phyloP scores from a whole-genome alignment of 1,140 invertebrate species.

The Pectinophora gossypiella region DNA sequence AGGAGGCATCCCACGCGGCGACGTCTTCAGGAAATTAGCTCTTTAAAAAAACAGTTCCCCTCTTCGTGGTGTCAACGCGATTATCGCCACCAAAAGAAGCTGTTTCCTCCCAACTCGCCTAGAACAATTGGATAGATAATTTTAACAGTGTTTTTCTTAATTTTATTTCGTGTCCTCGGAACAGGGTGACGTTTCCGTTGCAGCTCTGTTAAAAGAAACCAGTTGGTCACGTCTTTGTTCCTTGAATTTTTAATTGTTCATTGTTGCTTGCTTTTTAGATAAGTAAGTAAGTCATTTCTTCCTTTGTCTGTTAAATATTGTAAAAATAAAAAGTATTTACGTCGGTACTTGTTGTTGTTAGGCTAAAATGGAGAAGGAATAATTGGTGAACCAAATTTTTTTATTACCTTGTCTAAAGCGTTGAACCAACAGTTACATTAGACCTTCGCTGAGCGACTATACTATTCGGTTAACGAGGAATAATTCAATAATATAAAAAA shows the following conservation, averaged over 20 bases:
- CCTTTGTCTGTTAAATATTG: too few species aligned
- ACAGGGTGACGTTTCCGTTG: slow-evolving; percentile 19
- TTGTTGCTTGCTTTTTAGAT: neutral
- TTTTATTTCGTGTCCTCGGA: slow-evolving; percentile 11
- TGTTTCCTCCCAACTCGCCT: neutral
- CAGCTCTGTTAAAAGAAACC: slow-evolving; percentile 4
- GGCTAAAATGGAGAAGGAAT: too few species aligned
- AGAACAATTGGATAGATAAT: slow-evolving; percentile 4
- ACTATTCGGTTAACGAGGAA: too few species aligned
- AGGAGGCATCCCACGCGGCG: slow-evolving; percentile 11
- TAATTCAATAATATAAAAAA: too few species aligned
- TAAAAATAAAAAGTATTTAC: too few species aligned
- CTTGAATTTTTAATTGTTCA: neutral
- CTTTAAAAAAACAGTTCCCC: slow-evolving; percentile 31
- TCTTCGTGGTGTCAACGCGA: slow-evolving; percentile 12
- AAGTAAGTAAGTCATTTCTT: too few species aligned
- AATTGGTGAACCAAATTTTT: too few species aligned
- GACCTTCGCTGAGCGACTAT: too few species aligned
- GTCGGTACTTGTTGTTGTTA: too few species aligned
- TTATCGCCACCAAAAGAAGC: slow-evolving; percentile 1
- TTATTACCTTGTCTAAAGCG: too few species aligned
- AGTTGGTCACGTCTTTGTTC: neutral
- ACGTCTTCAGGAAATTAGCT: slow-evolving; percentile 44
- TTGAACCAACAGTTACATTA: too few species aligned
- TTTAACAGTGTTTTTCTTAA: slow-evolving; percentile 6